Evolutionary conservation across 1,140 invertebrate genomes (phyloP).

Genomic region (Leptinotarsa texana): DNA sequence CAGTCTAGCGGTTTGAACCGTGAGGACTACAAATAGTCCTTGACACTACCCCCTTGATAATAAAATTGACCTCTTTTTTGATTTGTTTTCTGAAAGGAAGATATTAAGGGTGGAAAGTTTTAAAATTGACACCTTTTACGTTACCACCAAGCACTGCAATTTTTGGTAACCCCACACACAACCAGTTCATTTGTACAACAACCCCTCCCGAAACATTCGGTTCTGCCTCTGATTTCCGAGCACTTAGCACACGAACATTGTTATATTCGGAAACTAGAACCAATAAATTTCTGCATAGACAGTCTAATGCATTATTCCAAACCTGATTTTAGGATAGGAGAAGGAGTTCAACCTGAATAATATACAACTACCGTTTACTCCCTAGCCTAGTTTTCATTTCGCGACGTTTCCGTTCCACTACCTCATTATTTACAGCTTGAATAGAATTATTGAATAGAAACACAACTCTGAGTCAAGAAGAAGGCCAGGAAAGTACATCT

Average conservation of each 20-base stretch:
- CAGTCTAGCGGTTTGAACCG: too few species aligned
- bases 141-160: too few species aligned
- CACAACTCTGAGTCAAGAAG: not conserved
- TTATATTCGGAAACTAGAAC: not conserved
- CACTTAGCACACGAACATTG: conserved; percentile 14
- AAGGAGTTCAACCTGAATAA: conserved; percentile 10
- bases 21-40: too few species aligned
- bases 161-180: too few species aligned
- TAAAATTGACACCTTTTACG: too few species aligned
- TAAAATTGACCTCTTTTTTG: too few species aligned
- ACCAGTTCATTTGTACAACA: too few species aligned
- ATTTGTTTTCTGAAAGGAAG: too few species aligned
- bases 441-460: conserved; percentile 12
- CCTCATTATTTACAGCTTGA: not conserved
- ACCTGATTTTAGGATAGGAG: not conserved
- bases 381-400: conserved; percentile 23
- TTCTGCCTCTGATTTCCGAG: too few species aligned
- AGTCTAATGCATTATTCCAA: conserved; percentile 24
- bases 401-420: conserved; percentile 5
- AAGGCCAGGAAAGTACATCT: not conserved
- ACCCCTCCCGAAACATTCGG: too few species aligned
- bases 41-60: too few species aligned
- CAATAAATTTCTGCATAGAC: conserved; percentile 14
- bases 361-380: conserved; percentile 22
- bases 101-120: too few species aligned